Conservation (phyloP, 2,113 vertebrate species). For the Carlito syrichta region DNA sequence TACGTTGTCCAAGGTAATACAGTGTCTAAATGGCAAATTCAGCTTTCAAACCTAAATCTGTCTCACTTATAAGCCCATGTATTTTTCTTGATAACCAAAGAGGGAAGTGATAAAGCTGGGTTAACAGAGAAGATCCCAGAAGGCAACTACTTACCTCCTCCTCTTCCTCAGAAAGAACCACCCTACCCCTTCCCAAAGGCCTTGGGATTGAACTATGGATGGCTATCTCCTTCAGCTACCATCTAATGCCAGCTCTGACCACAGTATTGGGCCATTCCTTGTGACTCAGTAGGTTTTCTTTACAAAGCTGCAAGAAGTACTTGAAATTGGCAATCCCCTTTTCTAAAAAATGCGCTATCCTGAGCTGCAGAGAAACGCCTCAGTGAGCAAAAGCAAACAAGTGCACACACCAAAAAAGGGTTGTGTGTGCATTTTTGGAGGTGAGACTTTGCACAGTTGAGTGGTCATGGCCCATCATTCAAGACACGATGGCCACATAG, state of each 20-base stretch:
- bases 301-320: not conserved
- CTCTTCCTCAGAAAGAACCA: not conserved
- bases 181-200: not conserved
- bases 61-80: not conserved
- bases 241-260: not conserved
- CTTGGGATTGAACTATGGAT: not conserved
- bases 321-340: conserved; percentile 29
- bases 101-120: not conserved
- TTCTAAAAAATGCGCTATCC: not conserved
- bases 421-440: not conserved
- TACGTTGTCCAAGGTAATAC: not conserved
- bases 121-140: not conserved
- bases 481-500: not conserved
- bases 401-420: not conserved
- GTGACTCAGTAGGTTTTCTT: not conserved
- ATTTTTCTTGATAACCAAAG: not conserved
- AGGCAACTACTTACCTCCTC: not conserved
- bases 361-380: conserved; percentile 40
- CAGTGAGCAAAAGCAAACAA: conserved; percentile 20
- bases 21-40: not conserved
- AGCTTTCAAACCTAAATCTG: not conserved
- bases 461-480: not conserved
- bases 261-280: not conserved
- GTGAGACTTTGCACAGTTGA: conserved; percentile 41
- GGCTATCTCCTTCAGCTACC: not conserved